Base-by-base conservation (phyloP, 2,888 invertebrate genomes). In the Slavum lentiscoides region DNA sequence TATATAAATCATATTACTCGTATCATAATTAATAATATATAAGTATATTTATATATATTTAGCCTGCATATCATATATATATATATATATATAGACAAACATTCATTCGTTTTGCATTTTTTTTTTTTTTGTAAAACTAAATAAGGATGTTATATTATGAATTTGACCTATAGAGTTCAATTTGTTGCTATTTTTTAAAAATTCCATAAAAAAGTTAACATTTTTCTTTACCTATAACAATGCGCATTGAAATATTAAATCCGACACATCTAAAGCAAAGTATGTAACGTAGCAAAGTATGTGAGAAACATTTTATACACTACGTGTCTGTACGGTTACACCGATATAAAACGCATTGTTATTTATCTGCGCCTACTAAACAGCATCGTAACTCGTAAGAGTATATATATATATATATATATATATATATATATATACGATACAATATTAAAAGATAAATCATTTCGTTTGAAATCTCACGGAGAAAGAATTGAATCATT, bases 401-500 rank as follows among this genome's bases (percentile, higher is more conserved):
- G n/a, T 13, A 21, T 49, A 67, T 67, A 43, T 5, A 19, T 19
- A 19, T 55, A 19, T 19, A 21, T 13, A 21, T 49, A 67, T 67
- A 43, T 5, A 19, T 19, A 19, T 55, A 19, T 19, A 21, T 30
- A 23, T 66, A 43, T 15, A 43, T 21, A 13, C 43, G 43, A 43
- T 21, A 43, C 3, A 21, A 43, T 43, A 67, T 43, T 19, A 43
- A 49, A 21, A 67, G 43, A 67, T 43, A 67, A 67, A 21, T 67
- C 43, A 82, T 83, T 76, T 84, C 83, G 68, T 84, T 84, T 30
- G 9, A 55, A 55, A 69, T 69, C 15, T 58, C 17, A 21, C 30
- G 8, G 8, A 30, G 30, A 37, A 70, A 15, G 17, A 37, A 2
- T 39, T 70, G 17, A 68, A 68, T 68, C 23, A 68, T 53, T 53